phyloP scores from a whole-genome alignment of 1,140 invertebrate genomes.

The Plectus sambesii region DNA sequence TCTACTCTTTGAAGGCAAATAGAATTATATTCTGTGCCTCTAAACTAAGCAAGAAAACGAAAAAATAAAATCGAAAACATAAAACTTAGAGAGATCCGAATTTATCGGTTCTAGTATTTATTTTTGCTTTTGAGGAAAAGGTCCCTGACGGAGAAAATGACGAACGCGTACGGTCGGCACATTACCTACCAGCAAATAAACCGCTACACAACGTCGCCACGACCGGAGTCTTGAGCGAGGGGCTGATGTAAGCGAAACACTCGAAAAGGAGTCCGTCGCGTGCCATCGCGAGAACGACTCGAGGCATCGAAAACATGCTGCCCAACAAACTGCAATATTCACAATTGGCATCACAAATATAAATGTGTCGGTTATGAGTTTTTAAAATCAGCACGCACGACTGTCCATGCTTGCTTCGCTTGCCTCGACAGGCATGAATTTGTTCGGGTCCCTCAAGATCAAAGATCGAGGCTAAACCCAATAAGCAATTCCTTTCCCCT shows the following conservation, averaged over 20 bases:
- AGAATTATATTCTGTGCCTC: no score
- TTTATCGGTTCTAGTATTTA: no score
- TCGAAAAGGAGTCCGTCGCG: constrained; percentile 77
- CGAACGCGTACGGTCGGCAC: no score
- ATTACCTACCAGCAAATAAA: constrained; percentile 6
- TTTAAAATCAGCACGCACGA: not conserved
- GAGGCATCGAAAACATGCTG: constrained; percentile 84
- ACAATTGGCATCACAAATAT: not conserved
- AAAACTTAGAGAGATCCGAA: no score
- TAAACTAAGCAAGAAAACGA: no score
- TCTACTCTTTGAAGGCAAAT: no score
- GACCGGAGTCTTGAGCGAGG: constrained; percentile 31
- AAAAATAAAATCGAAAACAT: no score
- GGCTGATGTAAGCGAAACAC: constrained; percentile 16
- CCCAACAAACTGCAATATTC: constrained; percentile 55
- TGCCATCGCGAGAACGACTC: constrained; percentile 86
- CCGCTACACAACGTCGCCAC: constrained; percentile 26
- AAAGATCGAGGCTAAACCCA: no score
- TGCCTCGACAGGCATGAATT: not conserved
- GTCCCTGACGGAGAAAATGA: no score
- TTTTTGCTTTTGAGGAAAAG: no score
- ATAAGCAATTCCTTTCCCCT: not conserved
- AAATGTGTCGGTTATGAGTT: not conserved
- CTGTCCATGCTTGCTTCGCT: not conserved
- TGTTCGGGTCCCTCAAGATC: not conserved